Percentiles rank a stretch among this genome's conserved stretches.
These are phyloP conservation scores for Neuroscelio doddi DNA, from an alignment of 2,888 invertebrate genomes.

Conservation along the genomic window DNA sequence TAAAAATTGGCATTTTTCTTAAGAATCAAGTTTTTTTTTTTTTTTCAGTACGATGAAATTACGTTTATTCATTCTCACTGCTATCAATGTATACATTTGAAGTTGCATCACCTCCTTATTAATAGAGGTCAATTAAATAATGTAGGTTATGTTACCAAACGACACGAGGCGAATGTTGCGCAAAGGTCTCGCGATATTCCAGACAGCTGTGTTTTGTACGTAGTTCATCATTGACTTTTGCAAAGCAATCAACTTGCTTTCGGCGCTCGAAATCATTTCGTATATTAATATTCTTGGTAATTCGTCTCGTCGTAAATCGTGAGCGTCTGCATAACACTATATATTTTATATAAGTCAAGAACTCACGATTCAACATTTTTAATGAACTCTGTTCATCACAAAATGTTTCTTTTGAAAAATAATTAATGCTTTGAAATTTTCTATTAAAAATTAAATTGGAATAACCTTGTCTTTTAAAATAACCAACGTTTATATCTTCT, in stretches of 20 bases:
- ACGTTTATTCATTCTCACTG: conserved; percentile 20
- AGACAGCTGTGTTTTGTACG: conserved; percentile 14
- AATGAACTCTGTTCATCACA: too few relatives aligned
- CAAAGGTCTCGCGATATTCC: conserved; percentile 41
- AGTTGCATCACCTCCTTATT: conserved; percentile 54
- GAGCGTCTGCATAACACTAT: too few relatives aligned
- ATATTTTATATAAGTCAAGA: background rate
- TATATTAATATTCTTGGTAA: background rate
- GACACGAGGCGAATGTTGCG: conserved; percentile 47
- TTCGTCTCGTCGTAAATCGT: too few relatives aligned
- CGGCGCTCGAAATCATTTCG: conserved; percentile 5
- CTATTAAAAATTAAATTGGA: too few relatives aligned
- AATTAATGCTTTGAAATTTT: too few relatives aligned
- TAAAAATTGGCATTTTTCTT: too few relatives aligned
- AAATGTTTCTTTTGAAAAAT: too few relatives aligned
- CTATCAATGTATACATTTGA: conserved; percentile 33
- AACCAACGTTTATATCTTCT: too few relatives aligned
- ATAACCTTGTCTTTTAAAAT: too few relatives aligned
- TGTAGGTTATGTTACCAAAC: conserved; percentile 53
- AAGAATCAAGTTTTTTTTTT: too few relatives aligned
- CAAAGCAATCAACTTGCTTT: conserved; percentile 2
- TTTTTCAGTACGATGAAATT: conserved; percentile 23
- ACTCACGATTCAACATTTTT: too few relatives aligned
- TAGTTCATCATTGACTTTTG: conserved; percentile 8
- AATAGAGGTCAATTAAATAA: conserved; percentile 60